Evolutionary conservation across 2,113 vertebrate species (phyloP).

Genomic region (Otus sunia): DNA sequence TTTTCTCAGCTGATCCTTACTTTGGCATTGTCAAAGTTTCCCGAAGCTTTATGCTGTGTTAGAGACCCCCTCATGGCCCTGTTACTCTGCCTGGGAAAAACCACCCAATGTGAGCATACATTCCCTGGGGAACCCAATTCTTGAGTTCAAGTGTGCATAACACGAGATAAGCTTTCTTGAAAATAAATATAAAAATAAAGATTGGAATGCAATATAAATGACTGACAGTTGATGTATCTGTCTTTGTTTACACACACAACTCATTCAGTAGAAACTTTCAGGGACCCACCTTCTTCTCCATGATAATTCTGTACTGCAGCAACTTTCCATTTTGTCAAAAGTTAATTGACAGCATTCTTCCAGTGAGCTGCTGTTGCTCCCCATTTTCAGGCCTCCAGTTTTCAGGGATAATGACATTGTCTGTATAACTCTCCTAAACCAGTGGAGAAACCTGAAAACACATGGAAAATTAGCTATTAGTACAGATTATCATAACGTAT

Average conservation of each 20-base stretch:
- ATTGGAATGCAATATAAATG: not conserved
- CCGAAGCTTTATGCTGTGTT: not conserved
- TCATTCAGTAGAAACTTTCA: not conserved
- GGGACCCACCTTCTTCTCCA: not conserved
- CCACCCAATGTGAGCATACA: not conserved
- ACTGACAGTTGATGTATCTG: not conserved
- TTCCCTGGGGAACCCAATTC: not conserved
- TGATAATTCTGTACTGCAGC: not conserved
- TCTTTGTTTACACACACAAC: not conserved
- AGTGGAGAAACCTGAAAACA: not conserved
- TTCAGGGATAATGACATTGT: not conserved
- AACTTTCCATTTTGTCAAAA: not conserved
- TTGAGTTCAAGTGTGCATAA: not conserved
- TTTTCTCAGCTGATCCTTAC: not conserved
- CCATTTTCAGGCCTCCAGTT: not conserved
- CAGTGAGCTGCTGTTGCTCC: not conserved
- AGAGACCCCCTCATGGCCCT: not conserved
- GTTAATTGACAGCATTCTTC: not conserved
- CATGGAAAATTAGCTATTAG: not conserved
- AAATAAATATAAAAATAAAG: not conserved
- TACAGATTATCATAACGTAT: not conserved
- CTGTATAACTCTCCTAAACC: not conserved
- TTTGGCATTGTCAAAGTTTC: not conserved
- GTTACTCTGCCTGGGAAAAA: not conserved
- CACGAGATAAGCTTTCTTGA: not conserved